Conservation (phyloP, 2,113 vertebrate species). For the Chionomys nivalis region DNA sequence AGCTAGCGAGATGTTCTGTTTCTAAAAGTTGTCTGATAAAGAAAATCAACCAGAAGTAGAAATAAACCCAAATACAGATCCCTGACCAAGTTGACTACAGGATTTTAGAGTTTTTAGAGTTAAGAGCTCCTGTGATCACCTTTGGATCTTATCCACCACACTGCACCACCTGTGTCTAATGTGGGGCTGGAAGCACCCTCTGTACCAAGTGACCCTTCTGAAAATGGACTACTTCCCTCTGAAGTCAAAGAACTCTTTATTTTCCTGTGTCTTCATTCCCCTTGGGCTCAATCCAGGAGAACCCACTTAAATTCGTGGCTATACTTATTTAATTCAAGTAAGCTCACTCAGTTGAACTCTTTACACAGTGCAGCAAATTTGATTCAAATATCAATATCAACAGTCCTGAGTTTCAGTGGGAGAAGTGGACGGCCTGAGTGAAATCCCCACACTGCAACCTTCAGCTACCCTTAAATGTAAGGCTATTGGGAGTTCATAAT, state of each 20-base stretch:
- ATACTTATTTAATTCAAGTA: not conserved
- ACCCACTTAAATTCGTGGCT: conserved; percentile 1
- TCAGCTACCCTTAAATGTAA: not conserved
- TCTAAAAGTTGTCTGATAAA: conserved; percentile 4
- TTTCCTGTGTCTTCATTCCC: not conserved
- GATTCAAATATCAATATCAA: not conserved
- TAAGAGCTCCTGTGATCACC: not conserved
- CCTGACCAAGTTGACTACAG: not conserved
- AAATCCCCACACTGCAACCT: not conserved
- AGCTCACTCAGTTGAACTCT: not conserved
- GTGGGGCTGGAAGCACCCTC: not conserved
- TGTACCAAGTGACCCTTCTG: not conserved
- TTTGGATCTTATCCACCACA: not conserved
- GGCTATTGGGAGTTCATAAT: not conserved
- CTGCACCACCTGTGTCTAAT: not conserved
- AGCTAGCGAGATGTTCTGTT: not conserved
- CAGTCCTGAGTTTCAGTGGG: not conserved
- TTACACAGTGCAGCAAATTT: not conserved
- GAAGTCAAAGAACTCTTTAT: not conserved
- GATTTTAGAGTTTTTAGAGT: conserved; percentile 17
- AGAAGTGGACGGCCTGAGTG: not conserved
- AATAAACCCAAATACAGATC: not conserved
- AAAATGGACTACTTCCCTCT: not conserved
- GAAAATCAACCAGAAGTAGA: not conserved
- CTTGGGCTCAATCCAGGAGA: not conserved